These are phyloP conservation scores for Trichomycterus rosablanca DNA, from an alignment of 2,113 vertebrate genomes.

Conservation along the genomic window DNA sequence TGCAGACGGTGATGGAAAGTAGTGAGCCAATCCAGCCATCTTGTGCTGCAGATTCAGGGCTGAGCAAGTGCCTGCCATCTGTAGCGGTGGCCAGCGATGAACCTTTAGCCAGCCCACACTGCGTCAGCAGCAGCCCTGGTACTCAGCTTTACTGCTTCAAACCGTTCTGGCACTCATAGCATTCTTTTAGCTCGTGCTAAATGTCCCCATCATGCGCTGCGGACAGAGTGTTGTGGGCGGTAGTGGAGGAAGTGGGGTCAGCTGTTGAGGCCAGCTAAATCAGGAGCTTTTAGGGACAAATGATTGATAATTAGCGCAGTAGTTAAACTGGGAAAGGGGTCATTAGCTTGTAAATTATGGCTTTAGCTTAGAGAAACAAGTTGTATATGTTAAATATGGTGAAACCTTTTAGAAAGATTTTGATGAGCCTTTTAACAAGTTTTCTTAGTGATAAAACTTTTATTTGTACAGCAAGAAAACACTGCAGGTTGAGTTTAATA, in stretches of 20 bases:
- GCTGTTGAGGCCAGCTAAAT: constrained; percentile 37
- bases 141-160: constrained; percentile 25
- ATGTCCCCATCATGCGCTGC: constrained; percentile 36
- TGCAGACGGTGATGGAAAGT: constrained; percentile 61
- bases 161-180: constrained; percentile 10
- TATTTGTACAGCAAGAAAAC: too few relatives aligned
- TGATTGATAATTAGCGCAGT: constrained; percentile 39
- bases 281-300: constrained; percentile 37
- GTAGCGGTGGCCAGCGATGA: constrained; percentile 56
- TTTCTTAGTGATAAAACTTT: too few relatives aligned
- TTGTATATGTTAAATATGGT: too few relatives aligned
- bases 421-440: too few relatives aligned
- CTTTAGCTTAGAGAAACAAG: too few relatives aligned
- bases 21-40: constrained; percentile 64
- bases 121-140: constrained; percentile 43
- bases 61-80: constrained; percentile 65
- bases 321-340: constrained; percentile 33
- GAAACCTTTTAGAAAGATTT: too few relatives aligned
- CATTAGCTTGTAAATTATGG: constrained; percentile 31
- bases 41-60: constrained; percentile 63
- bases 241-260: constrained; percentile 36
- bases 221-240: constrained; percentile 41
- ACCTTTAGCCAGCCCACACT: constrained; percentile 58
- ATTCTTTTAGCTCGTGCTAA: constrained; percentile 31
- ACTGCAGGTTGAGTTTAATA: too few relatives aligned